Conservation (phyloP, 2,797 vertebrate species). For the Cynodonichthys magdalenae region DNA sequence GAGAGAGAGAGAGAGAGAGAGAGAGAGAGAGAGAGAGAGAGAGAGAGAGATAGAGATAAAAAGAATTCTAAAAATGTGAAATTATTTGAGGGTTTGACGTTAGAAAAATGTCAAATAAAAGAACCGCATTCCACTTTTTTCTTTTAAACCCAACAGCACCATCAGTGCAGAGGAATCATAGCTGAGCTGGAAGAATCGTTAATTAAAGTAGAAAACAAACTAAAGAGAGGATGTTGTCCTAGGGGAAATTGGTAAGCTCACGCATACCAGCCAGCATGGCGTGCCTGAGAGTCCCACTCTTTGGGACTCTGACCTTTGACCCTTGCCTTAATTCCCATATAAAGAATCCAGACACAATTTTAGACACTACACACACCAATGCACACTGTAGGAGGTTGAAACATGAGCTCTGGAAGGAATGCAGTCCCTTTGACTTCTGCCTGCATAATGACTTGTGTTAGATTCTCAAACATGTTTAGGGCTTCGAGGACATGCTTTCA, state of each 20-base stretch:
- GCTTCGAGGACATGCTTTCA: slow-evolving; percentile 46
- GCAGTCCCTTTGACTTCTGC: slow-evolving; percentile 49
- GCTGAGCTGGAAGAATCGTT: slow-evolving; percentile 43
- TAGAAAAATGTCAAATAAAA: slow-evolving; percentile 45
- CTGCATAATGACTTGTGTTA: slow-evolving; percentile 59
- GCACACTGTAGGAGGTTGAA: slow-evolving; percentile 52
- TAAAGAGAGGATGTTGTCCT: slow-evolving; percentile 29
- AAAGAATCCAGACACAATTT: slow-evolving; percentile 54
- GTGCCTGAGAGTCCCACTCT: slow-evolving; percentile 44
- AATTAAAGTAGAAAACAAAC: slow-evolving; percentile 34
- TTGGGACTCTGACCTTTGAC: slow-evolving; percentile 58
- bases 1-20: not conserved
- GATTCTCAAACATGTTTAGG: slow-evolving; percentile 38
- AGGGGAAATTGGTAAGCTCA: slow-evolving; percentile 36
- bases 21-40: not conserved
- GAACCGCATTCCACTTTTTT: slow-evolving; percentile 37
- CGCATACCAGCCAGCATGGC: slow-evolving; percentile 47
- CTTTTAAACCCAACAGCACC: slow-evolving; percentile 40
- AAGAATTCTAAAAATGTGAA: slow-evolving; percentile 23
- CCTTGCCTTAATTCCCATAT: slow-evolving; percentile 32
- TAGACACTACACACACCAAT: slow-evolving; percentile 38
- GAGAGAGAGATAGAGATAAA: not conserved
- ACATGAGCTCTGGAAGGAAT: slow-evolving; percentile 72
- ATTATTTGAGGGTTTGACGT: slow-evolving; percentile 38
- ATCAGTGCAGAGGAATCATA: slow-evolving; percentile 31